Conservation (phyloP, 1,140 invertebrate genomes). For the Eumaeus atala region DNA sequence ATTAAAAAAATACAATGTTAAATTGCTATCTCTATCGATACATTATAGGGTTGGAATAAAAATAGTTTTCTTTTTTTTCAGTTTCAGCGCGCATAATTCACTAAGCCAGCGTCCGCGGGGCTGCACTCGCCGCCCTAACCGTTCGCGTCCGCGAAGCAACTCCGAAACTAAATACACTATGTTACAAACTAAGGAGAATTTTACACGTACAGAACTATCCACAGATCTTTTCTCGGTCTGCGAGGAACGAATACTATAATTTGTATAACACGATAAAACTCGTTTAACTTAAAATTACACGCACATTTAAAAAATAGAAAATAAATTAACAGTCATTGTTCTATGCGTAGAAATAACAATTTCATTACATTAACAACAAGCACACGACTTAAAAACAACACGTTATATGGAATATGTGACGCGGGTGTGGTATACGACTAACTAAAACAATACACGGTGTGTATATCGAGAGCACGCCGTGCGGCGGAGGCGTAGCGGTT, state of each 20-base stretch:
- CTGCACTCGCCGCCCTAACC: slow-evolving; percentile 41
- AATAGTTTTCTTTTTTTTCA: slow-evolving; percentile 54
- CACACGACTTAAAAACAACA: slow-evolving; percentile 58
- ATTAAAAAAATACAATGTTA: slow-evolving; percentile 69
- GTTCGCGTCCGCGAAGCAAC: background rate
- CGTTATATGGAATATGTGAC: slow-evolving; percentile 67
- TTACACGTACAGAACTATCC: slow-evolving; percentile 40
- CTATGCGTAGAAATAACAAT: slow-evolving; percentile 62
- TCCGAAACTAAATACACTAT: background rate
- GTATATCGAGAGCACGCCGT: slow-evolving; percentile 42
- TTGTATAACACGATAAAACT: slow-evolving; percentile 45
- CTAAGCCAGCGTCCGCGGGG: slow-evolving; percentile 60
- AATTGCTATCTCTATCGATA: slow-evolving; percentile 61
- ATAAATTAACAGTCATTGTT: slow-evolving; percentile 72
- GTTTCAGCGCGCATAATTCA: slow-evolving; percentile 64
- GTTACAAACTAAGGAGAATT: slow-evolving; percentile 38
- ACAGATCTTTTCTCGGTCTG: slow-evolving; percentile 53
- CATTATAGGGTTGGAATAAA: slow-evolving; percentile 67
- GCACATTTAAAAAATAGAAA: slow-evolving; percentile 53
- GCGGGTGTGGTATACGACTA: slow-evolving; percentile 41
- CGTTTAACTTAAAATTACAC: slow-evolving; percentile 62
- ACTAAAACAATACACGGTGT: background rate
- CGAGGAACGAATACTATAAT: slow-evolving; percentile 28
- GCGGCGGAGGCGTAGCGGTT: slow-evolving; percentile 67
- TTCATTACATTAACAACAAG: slow-evolving; percentile 52